Conservation (phyloP, 2,797 vertebrate genomes). For the Acrossocheilus wenchowensis region DNA sequence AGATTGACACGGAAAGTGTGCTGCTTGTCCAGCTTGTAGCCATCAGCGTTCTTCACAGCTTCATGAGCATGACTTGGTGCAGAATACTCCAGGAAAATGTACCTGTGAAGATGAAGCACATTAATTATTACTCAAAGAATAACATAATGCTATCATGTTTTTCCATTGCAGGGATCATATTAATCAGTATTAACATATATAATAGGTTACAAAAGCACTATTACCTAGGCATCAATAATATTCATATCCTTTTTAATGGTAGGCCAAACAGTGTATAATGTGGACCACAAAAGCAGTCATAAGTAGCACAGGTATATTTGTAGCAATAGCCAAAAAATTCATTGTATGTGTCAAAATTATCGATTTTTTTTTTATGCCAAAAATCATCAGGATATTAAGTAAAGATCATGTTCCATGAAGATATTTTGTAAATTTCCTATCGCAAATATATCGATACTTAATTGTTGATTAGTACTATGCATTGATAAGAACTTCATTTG, state of each 20-base stretch:
- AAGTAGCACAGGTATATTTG: too few species aligned
- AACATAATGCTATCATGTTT: neutral
- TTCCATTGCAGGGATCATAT: neutral
- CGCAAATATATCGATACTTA: too few species aligned
- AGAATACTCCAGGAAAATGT: conserved; percentile 95
- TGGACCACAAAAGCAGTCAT: too few species aligned
- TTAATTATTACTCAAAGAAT: neutral
- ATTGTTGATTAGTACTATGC: too few species aligned
- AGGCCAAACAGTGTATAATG: neutral
- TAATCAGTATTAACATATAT: too few species aligned
- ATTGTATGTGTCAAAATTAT: too few species aligned
- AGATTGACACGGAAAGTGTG: conserved; percentile 97
- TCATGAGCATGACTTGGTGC: conserved; percentile 90
- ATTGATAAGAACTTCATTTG: too few species aligned
- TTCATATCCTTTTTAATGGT: neutral
- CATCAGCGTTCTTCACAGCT: conserved; percentile 94
- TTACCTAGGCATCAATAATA: neutral
- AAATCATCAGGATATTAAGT: too few species aligned
- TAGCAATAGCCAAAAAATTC: too few species aligned
- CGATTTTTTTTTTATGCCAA: too few species aligned
- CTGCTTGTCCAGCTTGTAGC: conserved; percentile 97
- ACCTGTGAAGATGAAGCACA: conserved; percentile 74
- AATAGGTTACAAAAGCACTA: neutral
- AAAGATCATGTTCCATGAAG: too few species aligned
- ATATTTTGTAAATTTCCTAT: too few species aligned